Percentiles rank a stretch among this genome's conserved stretches.
phyloP scores from a whole-genome alignment of 2,888 invertebrate species.

The Deilephila elpenor region DNA sequence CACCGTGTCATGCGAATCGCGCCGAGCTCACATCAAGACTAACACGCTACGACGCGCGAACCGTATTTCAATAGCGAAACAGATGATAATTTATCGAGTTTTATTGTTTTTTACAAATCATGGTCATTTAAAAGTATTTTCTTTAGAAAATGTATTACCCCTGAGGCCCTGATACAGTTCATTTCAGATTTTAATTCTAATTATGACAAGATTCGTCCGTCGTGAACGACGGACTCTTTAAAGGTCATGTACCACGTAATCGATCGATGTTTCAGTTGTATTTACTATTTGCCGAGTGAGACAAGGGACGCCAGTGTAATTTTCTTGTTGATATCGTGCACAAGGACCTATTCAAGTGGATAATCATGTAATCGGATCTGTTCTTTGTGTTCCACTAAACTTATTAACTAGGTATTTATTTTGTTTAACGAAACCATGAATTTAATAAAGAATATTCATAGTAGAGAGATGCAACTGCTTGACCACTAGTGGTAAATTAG shows the following conservation, averaged over 20 bases:
- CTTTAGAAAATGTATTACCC: too few relatives aligned
- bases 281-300: not conserved
- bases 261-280: not conserved
- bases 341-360: not conserved
- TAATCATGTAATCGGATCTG: not conserved
- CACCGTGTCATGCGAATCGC: not conserved
- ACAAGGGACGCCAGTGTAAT: slow-evolving; percentile 6
- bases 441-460: too few relatives aligned
- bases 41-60: not conserved
- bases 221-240: not conserved
- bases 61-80: not conserved
- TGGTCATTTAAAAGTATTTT: too few relatives aligned
- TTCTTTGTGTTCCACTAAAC: not conserved
- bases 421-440: not conserved
- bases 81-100: not conserved
- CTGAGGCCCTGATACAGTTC: too few relatives aligned
- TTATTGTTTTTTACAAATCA: not conserved
- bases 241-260: not conserved
- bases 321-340: slow-evolving; percentile 3
- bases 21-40: slow-evolving; percentile 5
- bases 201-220: too few relatives aligned
- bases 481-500: too few relatives aligned
- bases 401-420: not conserved
- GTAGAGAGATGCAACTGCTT: too few relatives aligned
- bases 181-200: too few relatives aligned